Evolutionary conservation across 2,113 vertebrate genomes (phyloP), one percentile per base, ranked within the genome.

Genomic region (Arizona elegans): DNA sequence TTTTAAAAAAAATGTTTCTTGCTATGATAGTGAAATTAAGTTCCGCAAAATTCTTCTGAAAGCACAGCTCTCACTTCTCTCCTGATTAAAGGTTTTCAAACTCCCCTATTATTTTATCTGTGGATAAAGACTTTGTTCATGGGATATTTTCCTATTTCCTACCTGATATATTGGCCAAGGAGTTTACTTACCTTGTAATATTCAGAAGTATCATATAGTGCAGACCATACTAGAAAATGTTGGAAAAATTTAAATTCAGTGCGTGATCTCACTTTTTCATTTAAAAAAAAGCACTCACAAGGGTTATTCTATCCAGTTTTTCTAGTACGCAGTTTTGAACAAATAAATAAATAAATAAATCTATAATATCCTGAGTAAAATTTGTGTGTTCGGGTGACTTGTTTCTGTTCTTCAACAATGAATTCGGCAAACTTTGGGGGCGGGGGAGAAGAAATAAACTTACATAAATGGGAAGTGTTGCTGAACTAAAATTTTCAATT

Each of bases 401-500:
- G 6, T 70, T 94, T 91, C 56, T 59, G 8, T 50, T 24, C 93
- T 33, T 62, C n/a, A 8, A 90, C 23, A 1, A 92, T 3, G 3
- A 92, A 70, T 58, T 56, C 10, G 19, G 53, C 23, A 88, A 24
- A 53, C 5, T 62, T 89, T 50, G 5, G 47, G 5, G 5, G 6
- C 5, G 5, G 47, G 47, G 47, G 47, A 50, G 5, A 59, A 89
- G 15, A 94, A 94, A 38, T 12, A 43, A 93, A 88, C 10, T 23
- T 89, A 91, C 93, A 26, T 47, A 92, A 91, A 91, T 26, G 43
- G 15, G 50, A 96, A 94, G 70, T 23, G 19, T 47, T 19, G 43
- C 52, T 92, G 56, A 11, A 2, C 43, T 91, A n/a, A n/a, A 92
- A 90, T 94, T 92, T 92, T 90, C 91, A 92, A 81, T 43, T 90